These are phyloP conservation scores for Typhlichthys subterraneus DNA, from an alignment of 2,797 vertebrate genomes.

Conservation along the genomic window DNA sequence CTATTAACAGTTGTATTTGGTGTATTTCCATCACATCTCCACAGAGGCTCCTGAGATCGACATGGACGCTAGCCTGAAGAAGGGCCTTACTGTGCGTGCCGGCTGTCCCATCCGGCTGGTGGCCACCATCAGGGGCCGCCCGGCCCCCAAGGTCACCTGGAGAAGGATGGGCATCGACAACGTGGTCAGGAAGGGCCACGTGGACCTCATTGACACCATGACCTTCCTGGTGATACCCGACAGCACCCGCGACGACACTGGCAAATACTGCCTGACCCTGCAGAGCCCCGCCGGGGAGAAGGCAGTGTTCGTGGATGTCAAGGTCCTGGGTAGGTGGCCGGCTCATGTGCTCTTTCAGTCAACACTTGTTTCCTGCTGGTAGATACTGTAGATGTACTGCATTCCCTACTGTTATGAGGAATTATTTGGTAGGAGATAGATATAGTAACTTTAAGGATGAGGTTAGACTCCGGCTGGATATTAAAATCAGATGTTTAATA, in stretches of 20 bases:
- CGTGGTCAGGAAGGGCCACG: conserved; percentile 92
- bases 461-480: too few species aligned
- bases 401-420: too few species aligned
- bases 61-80: conserved; percentile 91
- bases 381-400: too few species aligned
- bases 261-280: conserved; percentile 94
- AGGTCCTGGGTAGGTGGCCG: conserved; percentile 88
- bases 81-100: conserved; percentile 90
- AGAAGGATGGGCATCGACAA: conserved; percentile 96
- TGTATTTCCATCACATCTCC: conserved; percentile 29
- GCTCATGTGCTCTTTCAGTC: not conserved
- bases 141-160: conserved; percentile 91
- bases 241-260: conserved; percentile 92
- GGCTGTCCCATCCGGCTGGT: conserved; percentile 96
- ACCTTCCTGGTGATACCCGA: conserved; percentile 95
- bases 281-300: conserved; percentile 93
- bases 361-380: not conserved
- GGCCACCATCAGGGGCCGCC: conserved; percentile 92
- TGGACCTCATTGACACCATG: conserved; percentile 97
- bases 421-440: too few species aligned
- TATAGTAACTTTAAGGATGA: too few species aligned
- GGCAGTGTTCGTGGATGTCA: conserved; percentile 94
- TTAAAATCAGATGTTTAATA: too few species aligned
- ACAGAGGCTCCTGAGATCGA: conserved; percentile 94
- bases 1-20: too few species aligned